Conservation (phyloP, 2,113 vertebrate genomes). For the Ptychochromis oligacanthus region DNA sequence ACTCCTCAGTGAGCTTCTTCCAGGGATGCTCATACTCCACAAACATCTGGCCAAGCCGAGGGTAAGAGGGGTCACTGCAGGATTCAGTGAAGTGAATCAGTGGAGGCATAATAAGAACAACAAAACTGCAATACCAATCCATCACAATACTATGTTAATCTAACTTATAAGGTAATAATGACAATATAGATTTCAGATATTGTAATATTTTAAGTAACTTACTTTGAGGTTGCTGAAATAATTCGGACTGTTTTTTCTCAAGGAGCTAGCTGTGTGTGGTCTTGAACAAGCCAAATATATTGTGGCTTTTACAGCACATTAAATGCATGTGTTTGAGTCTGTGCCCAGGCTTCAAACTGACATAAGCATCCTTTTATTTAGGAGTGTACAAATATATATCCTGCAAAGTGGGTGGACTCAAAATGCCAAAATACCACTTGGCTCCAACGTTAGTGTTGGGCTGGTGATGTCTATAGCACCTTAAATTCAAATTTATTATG, state of each 20-base stretch:
- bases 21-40: conserved; percentile 91
- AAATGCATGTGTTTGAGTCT: conserved; percentile 11
- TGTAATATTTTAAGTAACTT: not conserved
- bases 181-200: not conserved
- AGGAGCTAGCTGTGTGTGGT: not conserved
- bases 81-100: conserved; percentile 10
- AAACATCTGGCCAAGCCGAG: conserved; percentile 91
- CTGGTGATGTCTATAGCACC: not conserved
- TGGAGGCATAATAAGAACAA: not conserved
- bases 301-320: not conserved
- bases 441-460: not conserved
- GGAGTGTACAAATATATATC: conserved; percentile 10
- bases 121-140: not conserved
- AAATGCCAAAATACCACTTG: conserved; percentile 30
- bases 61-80: conserved; percentile 87
- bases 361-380: not conserved
- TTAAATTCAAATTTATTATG: not conserved
- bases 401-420: not conserved
- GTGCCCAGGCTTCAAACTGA: not conserved
- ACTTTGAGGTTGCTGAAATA: not conserved
- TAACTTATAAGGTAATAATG: not conserved
- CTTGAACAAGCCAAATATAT: conserved; percentile 13
- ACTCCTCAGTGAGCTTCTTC: conserved; percentile 93
- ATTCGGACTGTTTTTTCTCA: not conserved
- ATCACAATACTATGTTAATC: not conserved